A percentile compares a stretch with the other conserved stretches of the same genome.
phyloP scores from a whole-genome alignment of 2,888 invertebrate genomes.

The Allygus modestus region DNA sequence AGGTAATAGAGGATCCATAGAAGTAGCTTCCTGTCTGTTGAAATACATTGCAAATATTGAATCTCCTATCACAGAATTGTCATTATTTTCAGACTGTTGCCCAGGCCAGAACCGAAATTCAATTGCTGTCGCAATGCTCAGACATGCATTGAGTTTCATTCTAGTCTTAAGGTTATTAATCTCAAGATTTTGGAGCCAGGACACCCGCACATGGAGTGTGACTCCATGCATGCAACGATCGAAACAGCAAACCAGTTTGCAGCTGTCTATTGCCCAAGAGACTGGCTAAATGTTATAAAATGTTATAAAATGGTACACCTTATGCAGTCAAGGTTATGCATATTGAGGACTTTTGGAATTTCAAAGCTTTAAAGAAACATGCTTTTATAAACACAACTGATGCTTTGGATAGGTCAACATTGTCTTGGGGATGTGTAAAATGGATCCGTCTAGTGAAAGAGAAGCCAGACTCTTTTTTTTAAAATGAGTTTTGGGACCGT shows the following conservation, averaged over 20 bases:
- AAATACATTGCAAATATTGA: not conserved
- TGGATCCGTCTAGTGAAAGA: constrained; percentile 27
- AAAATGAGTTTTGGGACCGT: constrained; percentile 44
- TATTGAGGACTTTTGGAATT: constrained; percentile 33
- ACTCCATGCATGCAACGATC: constrained; percentile 38
- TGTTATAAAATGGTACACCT: constrained; percentile 16
- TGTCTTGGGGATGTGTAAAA: constrained; percentile 48
- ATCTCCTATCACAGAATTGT: constrained; percentile 16
- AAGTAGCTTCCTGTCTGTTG: constrained; percentile 35
- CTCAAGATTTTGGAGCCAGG: constrained; percentile 52
- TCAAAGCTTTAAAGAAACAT: constrained; percentile 18
- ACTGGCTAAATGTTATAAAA: constrained; percentile 52
- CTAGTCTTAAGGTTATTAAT: constrained; percentile 32
- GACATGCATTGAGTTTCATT: constrained; percentile 18
- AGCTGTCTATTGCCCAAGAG: constrained; percentile 31
- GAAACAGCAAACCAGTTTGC: constrained; percentile 36
- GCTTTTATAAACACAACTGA: constrained; percentile 36
- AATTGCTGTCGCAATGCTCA: constrained; percentile 18
- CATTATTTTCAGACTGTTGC: constrained; percentile 39
- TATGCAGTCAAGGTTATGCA: constrained; percentile 14
- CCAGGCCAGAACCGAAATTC: constrained; percentile 43
- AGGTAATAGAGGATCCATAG: constrained; percentile 29
- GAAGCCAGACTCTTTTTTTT: constrained; percentile 41
- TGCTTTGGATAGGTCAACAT: constrained; percentile 16
- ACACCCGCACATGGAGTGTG: constrained; percentile 52